Base-by-base conservation (phyloP, 2,113 vertebrate species). In the Acanthisitta chloris region DNA sequence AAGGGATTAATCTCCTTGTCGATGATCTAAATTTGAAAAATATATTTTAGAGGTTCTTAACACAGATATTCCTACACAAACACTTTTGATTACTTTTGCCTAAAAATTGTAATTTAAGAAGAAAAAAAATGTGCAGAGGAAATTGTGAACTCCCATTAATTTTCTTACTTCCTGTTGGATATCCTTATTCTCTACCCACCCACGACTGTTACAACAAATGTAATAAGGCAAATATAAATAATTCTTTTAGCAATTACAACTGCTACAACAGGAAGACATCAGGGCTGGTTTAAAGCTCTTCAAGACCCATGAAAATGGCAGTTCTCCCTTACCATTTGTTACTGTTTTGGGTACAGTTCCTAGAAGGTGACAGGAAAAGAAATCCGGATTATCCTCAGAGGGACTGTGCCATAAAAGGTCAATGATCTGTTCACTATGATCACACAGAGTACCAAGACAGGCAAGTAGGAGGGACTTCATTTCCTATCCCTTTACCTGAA, bases 1-100 rank as follows among this genome's bases (percentile, higher is more conserved):
- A 98, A 96, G 10, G 98, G 98, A 94, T 99, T 98, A 89, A 99
- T 99, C 77, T 99, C 98, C 88, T 98, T 98, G 84, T 99, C 98
- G 25, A 98, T 98, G 71, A 99, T 98, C 98, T 98, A 93, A 11
- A 96, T 87, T 94, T 73, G 25, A 57, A 92, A 94, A 91, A 77
- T 3, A 74, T 55, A 65, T 82, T 52, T 20, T 23, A 36, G 12
- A 65, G 34, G 21, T 85, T 90, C 67, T 11, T 79, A 90, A 81
- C 9, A 46, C 31, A 72, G 29, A 26, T 4, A 46, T 89, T 61
- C 10, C 31, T 70, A 67, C 16, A 80, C 36, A 87, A 85, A 61
- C 29, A 65, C 3, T 6, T 85, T 55, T 52, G 7, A 59, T 28
- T 73, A 62, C n/a, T 84, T 90, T 31, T 43, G 17, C 29, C 16